Conservation (phyloP, 2,888 invertebrate species). For the Teleiodes luculella region DNA sequence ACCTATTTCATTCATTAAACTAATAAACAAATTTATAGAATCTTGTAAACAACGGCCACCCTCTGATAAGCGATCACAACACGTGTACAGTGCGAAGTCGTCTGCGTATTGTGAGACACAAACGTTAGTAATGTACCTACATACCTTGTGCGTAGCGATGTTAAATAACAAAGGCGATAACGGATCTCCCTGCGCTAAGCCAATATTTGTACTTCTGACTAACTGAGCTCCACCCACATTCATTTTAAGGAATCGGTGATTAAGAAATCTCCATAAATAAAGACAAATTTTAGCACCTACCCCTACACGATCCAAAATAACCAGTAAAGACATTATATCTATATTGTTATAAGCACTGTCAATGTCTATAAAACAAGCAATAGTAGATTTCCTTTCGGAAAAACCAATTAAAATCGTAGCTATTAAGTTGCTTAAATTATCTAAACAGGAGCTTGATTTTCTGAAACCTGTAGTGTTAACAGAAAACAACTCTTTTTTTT, state of each 20-base stretch:
- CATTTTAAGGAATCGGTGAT: not conserved
- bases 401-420: not conserved
- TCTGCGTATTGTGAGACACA: conserved; percentile 1
- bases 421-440: not conserved
- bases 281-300: not conserved
- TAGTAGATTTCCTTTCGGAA: not conserved
- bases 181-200: not conserved
- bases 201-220: not conserved
- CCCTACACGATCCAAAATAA: not conserved
- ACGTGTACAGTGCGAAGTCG: conserved; percentile 1
- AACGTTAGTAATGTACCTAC: not conserved
- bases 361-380: not conserved
- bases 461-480: not conserved
- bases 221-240: not conserved
- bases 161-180: not conserved
- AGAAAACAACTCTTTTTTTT: conserved; percentile 5
- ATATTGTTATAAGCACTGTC: not conserved
- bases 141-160: not conserved
- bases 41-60: not conserved
- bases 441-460: not conserved
- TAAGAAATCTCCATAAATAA: not conserved
- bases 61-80: not conserved
- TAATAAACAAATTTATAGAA: not conserved
- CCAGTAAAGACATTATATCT: not conserved
- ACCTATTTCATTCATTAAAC: not conserved